Evolutionary conservation across 2,888 invertebrate genomes (phyloP).

Genomic region (Uropetala carovei): DNA sequence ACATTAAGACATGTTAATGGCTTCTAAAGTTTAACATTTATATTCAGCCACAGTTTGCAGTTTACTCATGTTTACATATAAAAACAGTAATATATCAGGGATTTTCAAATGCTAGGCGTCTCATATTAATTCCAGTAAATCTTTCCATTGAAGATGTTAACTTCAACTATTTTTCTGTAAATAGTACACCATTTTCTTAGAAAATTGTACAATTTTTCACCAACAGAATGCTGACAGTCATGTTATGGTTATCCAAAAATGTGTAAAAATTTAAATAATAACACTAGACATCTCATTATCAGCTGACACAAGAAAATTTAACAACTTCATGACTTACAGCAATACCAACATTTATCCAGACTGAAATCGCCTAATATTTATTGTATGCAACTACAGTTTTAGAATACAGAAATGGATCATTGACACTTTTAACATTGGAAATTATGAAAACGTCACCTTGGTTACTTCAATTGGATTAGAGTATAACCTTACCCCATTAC

Average conservation of each 20-base stretch:
- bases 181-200: background rate
- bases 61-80: background rate
- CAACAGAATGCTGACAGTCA: background rate
- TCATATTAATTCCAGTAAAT: background rate
- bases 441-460: background rate
- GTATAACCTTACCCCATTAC: background rate
- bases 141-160: background rate
- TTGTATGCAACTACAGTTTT: background rate
- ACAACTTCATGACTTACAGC: background rate
- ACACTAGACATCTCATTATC: background rate
- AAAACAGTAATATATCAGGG: background rate
- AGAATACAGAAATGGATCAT: background rate
- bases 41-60: background rate
- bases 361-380: background rate
- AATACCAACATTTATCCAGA: background rate
- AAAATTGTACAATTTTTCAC: constrained; percentile 23
- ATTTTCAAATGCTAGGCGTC: background rate
- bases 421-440: background rate
- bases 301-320: background rate
- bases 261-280: background rate
- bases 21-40: background rate
- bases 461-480: background rate
- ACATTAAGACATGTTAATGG: background rate
- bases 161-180: background rate
- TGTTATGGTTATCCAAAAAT: background rate